Evolutionary conservation across 2,888 invertebrate species (phyloP), one percentile per base, ranked within the genome.

Genomic region (Imbricaverruca yamaguchii): DNA sequence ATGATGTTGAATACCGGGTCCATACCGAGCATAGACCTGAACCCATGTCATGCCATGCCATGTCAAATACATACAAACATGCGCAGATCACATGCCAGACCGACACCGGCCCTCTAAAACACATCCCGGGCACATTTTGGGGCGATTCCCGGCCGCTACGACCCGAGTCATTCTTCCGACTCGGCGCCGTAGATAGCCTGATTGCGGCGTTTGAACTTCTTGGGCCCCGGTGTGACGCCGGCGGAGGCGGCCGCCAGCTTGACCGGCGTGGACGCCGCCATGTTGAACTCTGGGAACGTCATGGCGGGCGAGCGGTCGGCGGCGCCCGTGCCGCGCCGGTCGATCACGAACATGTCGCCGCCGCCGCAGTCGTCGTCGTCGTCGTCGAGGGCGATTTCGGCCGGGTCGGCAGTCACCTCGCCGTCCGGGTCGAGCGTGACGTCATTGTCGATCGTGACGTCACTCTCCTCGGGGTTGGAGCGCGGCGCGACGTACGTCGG

Each of bases 131-230:
- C 39, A 4, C 39, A 39, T 39, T 3, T 39, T 39, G 39, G 39
- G 39, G 2, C 39, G 39, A 39, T 39, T 39, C 25, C 18, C 18
- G 25, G 21, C 10, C 21, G 11, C 59, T 59, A 7, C 18, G 53
- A 21, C 11, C 39, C 53, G 8, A 21, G 1, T 79, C 57, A 79
- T 90, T 83, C 82, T 80, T 84, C 83, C 65, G 84, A 83, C 21
- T 85, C 85, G 80, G 85, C 85, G 12, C 86, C 84, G 84, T 89
- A 89, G 80, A 89, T 84, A 7, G 87, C 86, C 82, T 87, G 86
- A 85, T 89, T 89, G 63, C 89, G 85, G 80, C 88, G 84, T 82
- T 88, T 89, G 81, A 89, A 88, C 84, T 87, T 88, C 83, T 89
- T 87, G 12, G n/a, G 39, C 39, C 39, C 56, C 21, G 77, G n/a